These are phyloP conservation scores for Papilio elwesi DNA, from an alignment of 2,888 invertebrate species.

Conservation along the genomic window DNA sequence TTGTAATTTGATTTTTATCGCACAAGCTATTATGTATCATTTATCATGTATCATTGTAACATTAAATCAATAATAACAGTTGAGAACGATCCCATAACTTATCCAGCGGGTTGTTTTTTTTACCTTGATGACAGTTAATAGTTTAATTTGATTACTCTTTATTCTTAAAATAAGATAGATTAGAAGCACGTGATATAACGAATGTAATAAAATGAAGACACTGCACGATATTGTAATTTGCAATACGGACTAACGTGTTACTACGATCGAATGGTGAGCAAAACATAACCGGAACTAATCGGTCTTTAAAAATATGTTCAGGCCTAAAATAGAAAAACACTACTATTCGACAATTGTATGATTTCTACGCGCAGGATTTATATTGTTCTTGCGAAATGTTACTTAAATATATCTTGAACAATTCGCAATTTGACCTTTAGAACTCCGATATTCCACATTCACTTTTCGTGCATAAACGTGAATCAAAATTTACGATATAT, in stretches of 20 bases:
- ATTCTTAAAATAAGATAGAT: not conserved
- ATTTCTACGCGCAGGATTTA: not conserved
- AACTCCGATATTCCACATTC: conserved; percentile 26
- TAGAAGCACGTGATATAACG: too few relatives aligned
- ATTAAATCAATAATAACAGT: not conserved
- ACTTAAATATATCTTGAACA: not conserved
- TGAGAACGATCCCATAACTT: not conserved
- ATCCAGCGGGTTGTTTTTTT: conserved; percentile 1
- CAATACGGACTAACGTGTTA: too few relatives aligned
- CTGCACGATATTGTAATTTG: too few relatives aligned
- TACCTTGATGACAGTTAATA: conserved; percentile 4
- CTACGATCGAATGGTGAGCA: too few relatives aligned
- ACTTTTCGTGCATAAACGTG: conserved; percentile 17
- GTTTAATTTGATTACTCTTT: conserved; percentile 6
- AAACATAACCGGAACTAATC: too few relatives aligned
- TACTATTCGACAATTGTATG: not conserved
- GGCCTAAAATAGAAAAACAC: not conserved
- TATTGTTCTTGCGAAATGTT: conserved; percentile 12
- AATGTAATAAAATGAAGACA: too few relatives aligned
- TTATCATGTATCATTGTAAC: too few relatives aligned
- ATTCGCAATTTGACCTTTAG: conserved; percentile 27
- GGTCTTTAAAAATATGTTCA: not conserved
- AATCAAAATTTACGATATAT: conserved; percentile 9
- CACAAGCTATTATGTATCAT: not conserved
- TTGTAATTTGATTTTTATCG: not conserved